A percentile compares a stretch with the other conserved stretches of the same genome.
Conservation (phyloP, 2,888 invertebrate species). For the Drosophila ezoana region DNA sequence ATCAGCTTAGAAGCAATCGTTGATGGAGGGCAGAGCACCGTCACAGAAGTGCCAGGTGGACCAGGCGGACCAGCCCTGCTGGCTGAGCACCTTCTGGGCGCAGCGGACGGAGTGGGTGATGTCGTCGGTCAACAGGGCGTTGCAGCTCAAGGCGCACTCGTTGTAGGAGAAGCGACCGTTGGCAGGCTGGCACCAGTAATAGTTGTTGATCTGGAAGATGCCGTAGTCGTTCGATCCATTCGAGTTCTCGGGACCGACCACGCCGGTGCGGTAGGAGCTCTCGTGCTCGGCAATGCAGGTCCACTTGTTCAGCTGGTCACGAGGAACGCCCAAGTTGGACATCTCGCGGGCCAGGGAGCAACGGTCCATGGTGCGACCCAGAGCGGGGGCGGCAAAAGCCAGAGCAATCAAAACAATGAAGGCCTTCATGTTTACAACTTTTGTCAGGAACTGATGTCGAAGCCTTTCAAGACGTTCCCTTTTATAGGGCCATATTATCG, state of each 20-base stretch:
- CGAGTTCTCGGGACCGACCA: constrained; percentile 84
- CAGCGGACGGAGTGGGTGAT: constrained; percentile 69
- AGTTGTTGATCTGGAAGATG: constrained; percentile 82
- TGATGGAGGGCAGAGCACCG: constrained; percentile 64
- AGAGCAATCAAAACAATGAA: constrained; percentile 39
- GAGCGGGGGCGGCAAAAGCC: constrained; percentile 44
- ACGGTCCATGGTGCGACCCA: constrained; percentile 66
- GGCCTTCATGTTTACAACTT: constrained; percentile 44
- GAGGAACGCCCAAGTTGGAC: constrained; percentile 71
- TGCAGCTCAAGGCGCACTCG: constrained; percentile 70
- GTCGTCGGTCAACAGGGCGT: constrained; percentile 66
- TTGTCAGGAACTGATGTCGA: constrained; percentile 48
- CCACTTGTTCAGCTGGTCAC: constrained; percentile 69
- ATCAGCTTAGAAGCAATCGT: constrained; percentile 71
- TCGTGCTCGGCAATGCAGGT: constrained; percentile 77
- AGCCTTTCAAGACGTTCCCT: constrained; percentile 5
- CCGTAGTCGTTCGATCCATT: constrained; percentile 85
- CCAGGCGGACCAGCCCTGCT: constrained; percentile 80
- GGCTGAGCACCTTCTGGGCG: constrained; percentile 61
- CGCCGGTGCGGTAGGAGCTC: constrained; percentile 83
- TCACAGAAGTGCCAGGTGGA: constrained; percentile 65
- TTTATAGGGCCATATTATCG: constrained; percentile 40
- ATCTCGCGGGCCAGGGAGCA: constrained; percentile 75
- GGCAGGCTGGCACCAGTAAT: constrained; percentile 78
- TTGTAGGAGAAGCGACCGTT: constrained; percentile 74